Conservation (phyloP, 2,113 vertebrate genomes). For the Larimichthys crocea region DNA sequence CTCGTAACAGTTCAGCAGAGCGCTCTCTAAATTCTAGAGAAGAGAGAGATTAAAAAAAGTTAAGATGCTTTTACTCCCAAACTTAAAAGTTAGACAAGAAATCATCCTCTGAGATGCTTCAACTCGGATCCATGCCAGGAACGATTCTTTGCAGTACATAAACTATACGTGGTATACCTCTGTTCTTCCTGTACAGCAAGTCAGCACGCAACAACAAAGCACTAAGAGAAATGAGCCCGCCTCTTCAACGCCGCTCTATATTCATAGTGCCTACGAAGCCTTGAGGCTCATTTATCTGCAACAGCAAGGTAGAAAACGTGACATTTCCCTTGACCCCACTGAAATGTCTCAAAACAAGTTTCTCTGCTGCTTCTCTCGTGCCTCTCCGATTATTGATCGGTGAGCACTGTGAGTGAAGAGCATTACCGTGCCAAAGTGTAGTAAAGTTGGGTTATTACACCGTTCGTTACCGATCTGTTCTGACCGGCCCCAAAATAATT, state of each 20-base stretch:
- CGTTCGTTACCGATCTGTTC: neutral
- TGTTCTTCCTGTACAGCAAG: conserved; percentile 10
- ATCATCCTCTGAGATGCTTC: neutral
- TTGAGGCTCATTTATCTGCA: neutral
- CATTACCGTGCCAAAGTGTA: no score
- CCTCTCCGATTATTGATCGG: neutral
- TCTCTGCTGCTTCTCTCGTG: neutral
- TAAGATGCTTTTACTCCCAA: neutral
- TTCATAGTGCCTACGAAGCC: neutral
- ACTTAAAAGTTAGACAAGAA: neutral
- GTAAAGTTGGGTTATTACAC: neutral
- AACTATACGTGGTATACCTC: neutral
- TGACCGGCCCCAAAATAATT: neutral
- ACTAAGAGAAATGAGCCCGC: conserved; percentile 18
- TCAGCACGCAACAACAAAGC: conserved; percentile 23
- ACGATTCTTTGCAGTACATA: neutral
- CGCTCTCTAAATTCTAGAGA: neutral
- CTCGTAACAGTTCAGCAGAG: neutral
- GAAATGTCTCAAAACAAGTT: neutral
- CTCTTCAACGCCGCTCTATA: neutral
- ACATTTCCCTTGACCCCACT: neutral
- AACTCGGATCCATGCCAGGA: no score
- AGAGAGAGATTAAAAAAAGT: neutral
- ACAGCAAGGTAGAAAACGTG: neutral
- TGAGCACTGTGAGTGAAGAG: neutral